Evolutionary conservation across 92 coral and sea anemone genomes (phyloP).

Genomic region (Diadumene lineata): DNA sequence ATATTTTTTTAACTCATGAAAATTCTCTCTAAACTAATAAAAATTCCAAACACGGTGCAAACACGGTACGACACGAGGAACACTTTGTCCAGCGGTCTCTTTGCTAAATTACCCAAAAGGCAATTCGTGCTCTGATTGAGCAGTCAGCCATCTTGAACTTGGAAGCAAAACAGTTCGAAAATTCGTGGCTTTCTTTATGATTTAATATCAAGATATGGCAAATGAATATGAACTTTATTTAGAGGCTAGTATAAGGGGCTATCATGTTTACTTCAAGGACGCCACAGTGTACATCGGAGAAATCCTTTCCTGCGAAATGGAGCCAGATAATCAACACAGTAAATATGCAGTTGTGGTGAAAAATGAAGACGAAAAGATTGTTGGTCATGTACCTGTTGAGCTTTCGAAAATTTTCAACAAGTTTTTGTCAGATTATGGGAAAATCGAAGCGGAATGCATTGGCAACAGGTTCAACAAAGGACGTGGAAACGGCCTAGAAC

Average conservation of each 20-base stretch:
- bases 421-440: too few relatives aligned
- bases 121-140: neutral
- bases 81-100: constrained; percentile 8
- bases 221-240: constrained; percentile 43
- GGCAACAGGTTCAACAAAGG: too few relatives aligned
- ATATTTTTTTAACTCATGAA: constrained; percentile 14
- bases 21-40: neutral
- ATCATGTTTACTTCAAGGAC: constrained; percentile 48
- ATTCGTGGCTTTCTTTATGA: neutral
- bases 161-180: too few relatives aligned
- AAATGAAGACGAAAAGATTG: too few relatives aligned
- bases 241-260: constrained; percentile 45
- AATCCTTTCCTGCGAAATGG: constrained; percentile 51
- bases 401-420: too few relatives aligned
- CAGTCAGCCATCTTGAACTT: too few relatives aligned
- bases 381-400: too few relatives aligned
- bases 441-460: too few relatives aligned
- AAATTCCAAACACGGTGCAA: neutral
- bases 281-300: constrained; percentile 53
- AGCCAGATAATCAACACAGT: too few relatives aligned
- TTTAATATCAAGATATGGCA: constrained; percentile 1
- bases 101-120: neutral
- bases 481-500: too few relatives aligned
- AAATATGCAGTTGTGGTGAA: too few relatives aligned
- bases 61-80: constrained; percentile 34